phyloP scores from a whole-genome alignment of 1,140 invertebrate genomes.

The Bombus pyrosoma region DNA sequence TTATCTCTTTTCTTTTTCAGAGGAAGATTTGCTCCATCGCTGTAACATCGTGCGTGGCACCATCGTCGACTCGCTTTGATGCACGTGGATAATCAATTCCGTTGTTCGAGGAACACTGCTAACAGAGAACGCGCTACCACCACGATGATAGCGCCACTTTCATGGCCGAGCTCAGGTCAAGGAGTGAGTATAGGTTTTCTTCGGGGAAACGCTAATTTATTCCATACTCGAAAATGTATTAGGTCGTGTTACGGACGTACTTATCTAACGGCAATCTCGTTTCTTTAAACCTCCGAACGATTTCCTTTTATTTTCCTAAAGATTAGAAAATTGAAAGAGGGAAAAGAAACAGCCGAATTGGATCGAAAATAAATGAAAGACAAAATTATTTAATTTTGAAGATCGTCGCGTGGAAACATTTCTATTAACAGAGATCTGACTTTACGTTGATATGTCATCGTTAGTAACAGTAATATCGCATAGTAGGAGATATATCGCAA shows the following conservation, averaged over 20 bases:
- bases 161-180: not conserved
- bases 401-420: too few relatives aligned
- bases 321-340: not conserved
- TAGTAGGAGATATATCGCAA: not conserved
- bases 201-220: not conserved
- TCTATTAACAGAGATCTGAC: too few relatives aligned
- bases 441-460: too few relatives aligned
- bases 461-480: not conserved
- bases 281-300: not conserved
- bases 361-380: too few relatives aligned
- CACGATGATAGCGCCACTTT: not conserved
- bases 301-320: not conserved
- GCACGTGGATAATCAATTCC: conserved; percentile 4
- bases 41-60: not conserved
- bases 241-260: not conserved
- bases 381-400: too few relatives aligned
- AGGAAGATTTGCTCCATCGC: conserved; percentile 18
- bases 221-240: not conserved
- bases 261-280: not conserved
- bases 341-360: not conserved
- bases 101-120: not conserved
- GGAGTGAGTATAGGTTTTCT: not conserved
- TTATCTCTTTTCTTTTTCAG: not conserved
- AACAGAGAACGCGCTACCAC: not conserved
- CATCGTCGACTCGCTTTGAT: not conserved